phyloP scores from a whole-genome alignment of 2,888 invertebrate genomes.

The Sphaeridia pumilis region DNA sequence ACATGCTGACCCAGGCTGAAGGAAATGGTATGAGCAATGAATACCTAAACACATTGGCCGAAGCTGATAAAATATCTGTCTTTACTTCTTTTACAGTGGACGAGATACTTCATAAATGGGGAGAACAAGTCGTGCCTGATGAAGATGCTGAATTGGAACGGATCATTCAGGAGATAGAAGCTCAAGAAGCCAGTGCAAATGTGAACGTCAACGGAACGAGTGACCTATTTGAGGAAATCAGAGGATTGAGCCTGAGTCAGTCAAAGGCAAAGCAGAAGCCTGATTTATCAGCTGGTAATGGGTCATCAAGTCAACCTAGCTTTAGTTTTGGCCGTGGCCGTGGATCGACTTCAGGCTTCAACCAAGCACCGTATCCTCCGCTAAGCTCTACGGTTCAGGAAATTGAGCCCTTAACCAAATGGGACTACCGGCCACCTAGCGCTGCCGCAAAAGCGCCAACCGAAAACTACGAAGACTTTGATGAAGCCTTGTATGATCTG shows the following conservation, averaged over 20 bases:
- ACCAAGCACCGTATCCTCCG: neutral
- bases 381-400: neutral
- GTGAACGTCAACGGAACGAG: too few species aligned
- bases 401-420: too few species aligned
- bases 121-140: too few species aligned
- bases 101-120: too few species aligned
- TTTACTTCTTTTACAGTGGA: neutral
- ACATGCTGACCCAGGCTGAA: slow-evolving; percentile 1
- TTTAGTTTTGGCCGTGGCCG: neutral
- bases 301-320: neutral
- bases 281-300: neutral
- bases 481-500: neutral
- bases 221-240: too few species aligned
- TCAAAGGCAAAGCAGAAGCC: too few species aligned
- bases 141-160: too few species aligned
- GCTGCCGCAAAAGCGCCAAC: neutral
- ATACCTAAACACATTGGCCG: too few species aligned
- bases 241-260: too few species aligned
- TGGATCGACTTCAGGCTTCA: neutral
- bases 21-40: slow-evolving; percentile 5
- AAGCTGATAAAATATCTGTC: neutral
- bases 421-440: neutral
- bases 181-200: neutral
- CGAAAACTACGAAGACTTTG: neutral
- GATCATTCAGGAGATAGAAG: too few species aligned